These are phyloP conservation scores for Cabera pusaria DNA, from an alignment of 2,888 invertebrate species.

Conservation along the genomic window DNA sequence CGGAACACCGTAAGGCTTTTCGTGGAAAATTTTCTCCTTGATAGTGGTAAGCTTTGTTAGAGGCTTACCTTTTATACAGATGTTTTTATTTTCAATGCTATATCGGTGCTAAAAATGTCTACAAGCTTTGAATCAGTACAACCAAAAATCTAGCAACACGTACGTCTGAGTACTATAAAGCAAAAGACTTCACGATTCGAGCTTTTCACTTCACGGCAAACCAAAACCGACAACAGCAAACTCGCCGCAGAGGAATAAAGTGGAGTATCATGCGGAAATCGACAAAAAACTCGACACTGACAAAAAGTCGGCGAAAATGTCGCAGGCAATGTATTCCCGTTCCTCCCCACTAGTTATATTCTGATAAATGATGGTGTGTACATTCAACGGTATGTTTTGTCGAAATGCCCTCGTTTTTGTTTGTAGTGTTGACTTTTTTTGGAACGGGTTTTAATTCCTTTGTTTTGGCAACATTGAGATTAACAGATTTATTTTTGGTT, in stretches of 20 bases:
- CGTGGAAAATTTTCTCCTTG: no score
- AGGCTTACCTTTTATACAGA: no score
- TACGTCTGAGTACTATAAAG: no score
- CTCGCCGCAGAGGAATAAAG: conserved; percentile 21
- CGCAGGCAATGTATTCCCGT: conserved; percentile 63
- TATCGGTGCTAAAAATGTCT: no score
- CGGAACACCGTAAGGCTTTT: no score
- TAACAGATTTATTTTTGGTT: no score
- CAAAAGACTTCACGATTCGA: no score
- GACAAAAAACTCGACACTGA: conserved; percentile 36
- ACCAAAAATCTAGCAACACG: no score
- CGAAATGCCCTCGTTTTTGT: conserved; percentile 49
- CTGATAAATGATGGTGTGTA: conserved; percentile 75
- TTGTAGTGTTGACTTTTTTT: conserved; percentile 37
- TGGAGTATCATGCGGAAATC: conserved; percentile 26
- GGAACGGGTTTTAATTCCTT: conserved; percentile 12
- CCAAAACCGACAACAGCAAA: conserved; percentile 27
- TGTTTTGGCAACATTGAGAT: conserved; percentile 3
- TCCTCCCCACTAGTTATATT: conserved; percentile 75
- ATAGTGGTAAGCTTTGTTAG: no score
- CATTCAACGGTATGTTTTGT: conserved; percentile 39
- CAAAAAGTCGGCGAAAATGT: conserved; percentile 51
- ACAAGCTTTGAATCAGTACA: no score
- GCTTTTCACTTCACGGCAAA: no score
- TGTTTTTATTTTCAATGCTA: no score